phyloP scores from a whole-genome alignment of 2,113 vertebrate genomes.

The Eubucco bourcierii region DNA sequence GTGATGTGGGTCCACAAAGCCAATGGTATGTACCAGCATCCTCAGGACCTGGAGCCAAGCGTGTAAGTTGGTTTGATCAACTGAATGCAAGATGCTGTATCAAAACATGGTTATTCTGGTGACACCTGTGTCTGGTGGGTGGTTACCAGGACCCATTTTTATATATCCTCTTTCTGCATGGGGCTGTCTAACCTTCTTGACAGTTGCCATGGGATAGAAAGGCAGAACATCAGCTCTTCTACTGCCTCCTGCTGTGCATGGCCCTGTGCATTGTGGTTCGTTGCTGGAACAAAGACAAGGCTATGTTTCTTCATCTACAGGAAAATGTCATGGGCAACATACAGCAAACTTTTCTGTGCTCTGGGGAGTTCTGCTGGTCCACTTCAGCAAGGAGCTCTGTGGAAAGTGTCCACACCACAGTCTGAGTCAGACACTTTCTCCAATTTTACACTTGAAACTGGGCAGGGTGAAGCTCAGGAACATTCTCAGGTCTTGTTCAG shows the following conservation, averaged over 20 bases:
- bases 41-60: background rate
- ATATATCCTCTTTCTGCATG: background rate
- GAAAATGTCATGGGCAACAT: background rate
- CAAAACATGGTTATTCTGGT: background rate
- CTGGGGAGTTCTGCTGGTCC: accelerated
- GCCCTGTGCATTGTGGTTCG: background rate
- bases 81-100: background rate
- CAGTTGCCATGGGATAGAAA: background rate
- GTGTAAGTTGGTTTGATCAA: background rate
- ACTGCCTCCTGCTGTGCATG: background rate
- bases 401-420: background rate
- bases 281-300: background rate
- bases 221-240: background rate
- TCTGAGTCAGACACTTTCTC: background rate
- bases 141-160: background rate
- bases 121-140: background rate
- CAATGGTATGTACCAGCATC: background rate
- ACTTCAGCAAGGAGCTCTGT: accelerated
- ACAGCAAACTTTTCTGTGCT: background rate
- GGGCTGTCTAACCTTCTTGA: background rate
- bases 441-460: background rate
- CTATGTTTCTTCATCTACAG: background rate
- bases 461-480: background rate
- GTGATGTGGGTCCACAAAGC: accelerated
- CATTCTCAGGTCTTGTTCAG: accelerated